A percentile compares a stretch with the other conserved stretches of the same genome.
phyloP scores from a whole-genome alignment of 2,888 invertebrate genomes.

The Odontocolon sp. region DNA sequence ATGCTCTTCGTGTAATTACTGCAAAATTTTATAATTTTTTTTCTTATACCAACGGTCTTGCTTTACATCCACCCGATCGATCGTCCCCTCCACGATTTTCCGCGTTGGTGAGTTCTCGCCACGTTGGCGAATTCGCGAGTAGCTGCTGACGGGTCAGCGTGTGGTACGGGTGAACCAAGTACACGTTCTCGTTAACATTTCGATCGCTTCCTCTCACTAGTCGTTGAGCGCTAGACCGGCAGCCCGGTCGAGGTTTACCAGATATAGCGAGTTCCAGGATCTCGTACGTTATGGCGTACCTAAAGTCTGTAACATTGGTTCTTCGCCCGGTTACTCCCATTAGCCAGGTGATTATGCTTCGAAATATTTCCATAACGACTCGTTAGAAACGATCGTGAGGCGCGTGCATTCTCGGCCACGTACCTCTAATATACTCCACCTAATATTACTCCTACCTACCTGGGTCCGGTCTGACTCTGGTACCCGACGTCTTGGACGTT shows the following conservation, averaged over 20 bases:
- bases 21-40: no score
- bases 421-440: slow-evolving; percentile 5
- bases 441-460: slow-evolving; percentile 21
- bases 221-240: neutral
- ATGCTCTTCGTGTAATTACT: no score
- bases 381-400: slow-evolving; percentile 67
- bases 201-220: slow-evolving; percentile 56
- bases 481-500: slow-evolving; percentile 33
- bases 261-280: slow-evolving; percentile 45
- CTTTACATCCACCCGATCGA: slow-evolving; percentile 10
- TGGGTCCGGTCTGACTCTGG: neutral
- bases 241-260: slow-evolving; percentile 30
- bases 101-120: slow-evolving; percentile 38
- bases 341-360: slow-evolving; percentile 77
- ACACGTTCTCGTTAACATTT: slow-evolving; percentile 54
- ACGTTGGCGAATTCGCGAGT: slow-evolving; percentile 50
- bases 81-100: slow-evolving; percentile 24
- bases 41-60: neutral
- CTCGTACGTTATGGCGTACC: slow-evolving; percentile 18
- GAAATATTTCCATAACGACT: slow-evolving; percentile 79
- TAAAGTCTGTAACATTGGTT: slow-evolving; percentile 41
- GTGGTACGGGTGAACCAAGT: slow-evolving; percentile 1
- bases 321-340: slow-evolving; percentile 66
- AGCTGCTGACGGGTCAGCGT: slow-evolving; percentile 35
- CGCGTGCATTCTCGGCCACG: slow-evolving; percentile 45